Base-by-base conservation (phyloP, 2,888 invertebrate species). In the Heliconius hortense region DNA sequence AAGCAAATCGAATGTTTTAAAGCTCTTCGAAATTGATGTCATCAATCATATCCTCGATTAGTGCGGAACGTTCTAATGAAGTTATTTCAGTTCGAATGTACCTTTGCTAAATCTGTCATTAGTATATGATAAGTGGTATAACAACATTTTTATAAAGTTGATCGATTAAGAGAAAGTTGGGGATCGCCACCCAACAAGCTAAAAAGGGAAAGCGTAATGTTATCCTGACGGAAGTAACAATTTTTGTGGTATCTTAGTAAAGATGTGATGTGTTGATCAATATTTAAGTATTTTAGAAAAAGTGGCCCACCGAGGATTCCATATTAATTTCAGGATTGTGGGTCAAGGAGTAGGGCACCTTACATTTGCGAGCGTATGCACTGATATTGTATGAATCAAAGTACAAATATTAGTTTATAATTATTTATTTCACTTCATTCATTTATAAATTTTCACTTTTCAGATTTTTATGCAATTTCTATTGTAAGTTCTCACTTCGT, bases 91-190 rank as follows among this genome's bases (percentile, higher is more conserved):
- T 69, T 69, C 21, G 56, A 24, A 56, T 56, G 56, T 39, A 66
- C 66, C 56, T 69, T 69, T 35, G 69, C 69, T 69, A 69, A 69
- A 69, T 18, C 69, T 69, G 69, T 69, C 69, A 69, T 56, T 69
- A 56, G 18, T 35, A n/a, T 35, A 66, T 39, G 39, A 43, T 66
- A 66, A 66, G 31, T 69, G 56, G 56, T 24, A 35, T 18, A 69
- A 56, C 24, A 56, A 69, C 69, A 56, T 66, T 66, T 43, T 66
- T 66, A 43, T 39, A 66, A 66, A 66, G 24, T 66, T 66, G 66
- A 66, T 66, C 24, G 66, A 66, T 66, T 66, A 43, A 64, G 39
- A 66, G 66, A 66, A 66, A 66, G 66, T 43, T 26, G 39, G 15
- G 39, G 66, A 24, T 43, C 66, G 66, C 66, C 66, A 66, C 66